These are phyloP conservation scores for Eciton burchellii DNA, from an alignment of 1,140 invertebrate genomes.

Conservation along the genomic window DNA sequence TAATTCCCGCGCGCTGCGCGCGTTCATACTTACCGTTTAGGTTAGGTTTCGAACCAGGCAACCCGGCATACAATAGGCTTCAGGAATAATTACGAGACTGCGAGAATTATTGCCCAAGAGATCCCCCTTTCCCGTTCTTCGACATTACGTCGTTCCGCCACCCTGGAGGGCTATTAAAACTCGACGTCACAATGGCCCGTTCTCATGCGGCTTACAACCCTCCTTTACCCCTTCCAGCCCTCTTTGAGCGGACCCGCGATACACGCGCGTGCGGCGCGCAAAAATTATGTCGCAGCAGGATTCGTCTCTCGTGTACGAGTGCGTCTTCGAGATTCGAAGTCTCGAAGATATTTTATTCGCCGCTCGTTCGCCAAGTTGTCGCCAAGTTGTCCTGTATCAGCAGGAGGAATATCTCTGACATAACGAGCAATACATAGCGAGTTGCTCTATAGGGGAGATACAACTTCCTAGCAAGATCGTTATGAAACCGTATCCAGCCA, in stretches of 20 bases:
- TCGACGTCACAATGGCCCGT: conserved; percentile 49
- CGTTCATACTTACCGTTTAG: conserved; percentile 54
- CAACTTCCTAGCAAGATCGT: no score
- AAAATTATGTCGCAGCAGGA: not conserved
- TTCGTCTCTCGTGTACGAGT: not conserved
- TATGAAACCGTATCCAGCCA: no score
- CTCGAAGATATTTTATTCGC: not conserved
- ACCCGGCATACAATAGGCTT: conserved; percentile 50
- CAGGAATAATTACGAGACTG: conserved; percentile 57
- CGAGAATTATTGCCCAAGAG: conserved; percentile 60
- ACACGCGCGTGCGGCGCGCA: conserved; percentile 4
- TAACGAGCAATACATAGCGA: not conserved
- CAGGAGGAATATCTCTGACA: not conserved
- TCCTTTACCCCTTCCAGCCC: conserved; percentile 19
- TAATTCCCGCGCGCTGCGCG: conserved; percentile 38
- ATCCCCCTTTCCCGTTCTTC: conserved; percentile 50
- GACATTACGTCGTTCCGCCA: conserved; percentile 52
- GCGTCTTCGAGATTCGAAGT: not conserved
- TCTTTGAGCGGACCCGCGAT: not conserved
- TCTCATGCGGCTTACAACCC: conserved; percentile 26
- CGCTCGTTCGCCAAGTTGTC: not conserved
- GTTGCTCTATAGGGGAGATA: no score
- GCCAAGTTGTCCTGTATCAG: not conserved
- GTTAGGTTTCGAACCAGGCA: conserved; percentile 43
- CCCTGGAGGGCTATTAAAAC: conserved; percentile 52